These are phyloP conservation scores for Epinotia demarniana DNA, from an alignment of 2,888 invertebrate species.

Conservation along the genomic window DNA sequence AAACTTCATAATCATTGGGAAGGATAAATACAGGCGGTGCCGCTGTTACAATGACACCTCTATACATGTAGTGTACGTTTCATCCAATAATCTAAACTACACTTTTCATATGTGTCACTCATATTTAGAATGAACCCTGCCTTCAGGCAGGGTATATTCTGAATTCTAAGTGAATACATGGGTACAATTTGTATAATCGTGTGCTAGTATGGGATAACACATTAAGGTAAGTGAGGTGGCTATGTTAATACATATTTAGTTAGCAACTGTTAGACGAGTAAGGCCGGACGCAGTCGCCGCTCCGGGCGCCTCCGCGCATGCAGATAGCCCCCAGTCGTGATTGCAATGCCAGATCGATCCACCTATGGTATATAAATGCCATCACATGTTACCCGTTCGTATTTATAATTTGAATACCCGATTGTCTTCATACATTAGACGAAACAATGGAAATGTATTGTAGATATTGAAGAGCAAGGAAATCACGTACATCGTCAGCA, in stretches of 20 bases:
- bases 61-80: background rate
- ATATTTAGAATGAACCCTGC: background rate
- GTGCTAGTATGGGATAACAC: conserved; percentile 28
- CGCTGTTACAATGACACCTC: background rate
- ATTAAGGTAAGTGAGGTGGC: conserved; percentile 37
- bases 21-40: background rate
- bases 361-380: conserved; percentile 81
- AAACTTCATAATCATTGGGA: background rate
- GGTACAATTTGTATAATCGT: background rate
- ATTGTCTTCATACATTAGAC: conserved; percentile 74
- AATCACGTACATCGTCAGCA: conserved; percentile 68
- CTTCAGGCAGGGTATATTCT: background rate
- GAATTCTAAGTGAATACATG: background rate
- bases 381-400: conserved; percentile 69
- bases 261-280: conserved; percentile 75
- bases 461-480: conserved; percentile 61
- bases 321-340: conserved; percentile 72
- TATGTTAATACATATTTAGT: conserved; percentile 63
- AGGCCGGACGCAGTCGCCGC: conserved; percentile 73
- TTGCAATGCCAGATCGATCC: conserved; percentile 78
- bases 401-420: conserved; percentile 77
- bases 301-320: conserved; percentile 69
- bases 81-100: background rate
- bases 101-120: background rate
- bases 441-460: conserved; percentile 75